A percentile compares a stretch with the other conserved stretches of the same genome.
Conservation (phyloP, 2,888 invertebrate genomes). For the Molanna angustata region DNA sequence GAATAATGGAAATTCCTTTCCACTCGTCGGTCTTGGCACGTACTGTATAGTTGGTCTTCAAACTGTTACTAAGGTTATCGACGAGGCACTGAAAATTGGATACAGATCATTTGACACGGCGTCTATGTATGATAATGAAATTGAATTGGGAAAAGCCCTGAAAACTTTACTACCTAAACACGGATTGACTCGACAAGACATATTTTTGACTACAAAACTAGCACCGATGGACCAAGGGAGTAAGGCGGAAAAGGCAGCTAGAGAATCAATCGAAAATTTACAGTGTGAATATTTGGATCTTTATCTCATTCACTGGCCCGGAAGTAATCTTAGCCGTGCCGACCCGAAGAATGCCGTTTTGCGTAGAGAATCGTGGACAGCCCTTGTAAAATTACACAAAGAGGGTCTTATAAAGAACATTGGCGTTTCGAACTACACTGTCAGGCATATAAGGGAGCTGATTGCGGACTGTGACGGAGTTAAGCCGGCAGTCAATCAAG, state of each 20-base stretch:
- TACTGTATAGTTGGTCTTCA: constrained; percentile 56
- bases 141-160: constrained; percentile 64
- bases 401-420: constrained; percentile 62
- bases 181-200: constrained; percentile 64
- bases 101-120: constrained; percentile 79
- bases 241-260: constrained; percentile 52
- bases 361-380: constrained; percentile 66
- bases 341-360: constrained; percentile 50
- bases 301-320: constrained; percentile 82
- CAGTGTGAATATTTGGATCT: constrained; percentile 70
- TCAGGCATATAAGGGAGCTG: constrained; percentile 65
- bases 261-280: constrained; percentile 61
- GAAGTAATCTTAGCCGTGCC: constrained; percentile 55
- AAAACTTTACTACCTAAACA: constrained; percentile 64
- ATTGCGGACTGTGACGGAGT: constrained; percentile 51
- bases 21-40: constrained; percentile 57
- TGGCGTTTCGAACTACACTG: constrained; percentile 80
- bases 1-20: constrained; percentile 27
- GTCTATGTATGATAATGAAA: constrained; percentile 72
- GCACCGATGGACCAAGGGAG: constrained; percentile 58
- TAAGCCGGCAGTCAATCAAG: constrained; percentile 73
- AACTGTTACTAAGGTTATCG: constrained; percentile 45
- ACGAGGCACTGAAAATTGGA: constrained; percentile 63
- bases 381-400: constrained; percentile 61
- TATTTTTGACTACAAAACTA: constrained; percentile 79